These are phyloP conservation scores for Ceratitis capitata DNA, from an alignment of 1,140 invertebrate species.

Conservation along the genomic window DNA sequence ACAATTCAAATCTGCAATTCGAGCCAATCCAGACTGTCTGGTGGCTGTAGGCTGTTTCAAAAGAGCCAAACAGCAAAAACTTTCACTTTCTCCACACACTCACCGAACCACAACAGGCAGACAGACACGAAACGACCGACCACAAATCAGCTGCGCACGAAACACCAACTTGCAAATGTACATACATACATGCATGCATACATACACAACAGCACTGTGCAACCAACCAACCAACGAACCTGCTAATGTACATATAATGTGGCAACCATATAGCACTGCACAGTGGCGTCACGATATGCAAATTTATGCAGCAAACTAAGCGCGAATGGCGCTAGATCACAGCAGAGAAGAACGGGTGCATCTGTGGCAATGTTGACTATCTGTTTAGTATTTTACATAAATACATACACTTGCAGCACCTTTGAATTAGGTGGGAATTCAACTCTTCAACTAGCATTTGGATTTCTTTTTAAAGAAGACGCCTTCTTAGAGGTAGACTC, in stretches of 20 bases:
- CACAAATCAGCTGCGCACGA: neutral
- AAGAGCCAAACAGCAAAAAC: neutral
- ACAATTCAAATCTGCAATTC: neutral
- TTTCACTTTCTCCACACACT: slow-evolving; percentile 31
- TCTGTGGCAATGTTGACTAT: too few relatives aligned
- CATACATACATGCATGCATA: neutral
- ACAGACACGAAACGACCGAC: neutral
- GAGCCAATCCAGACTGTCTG: neutral
- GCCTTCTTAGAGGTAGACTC: too few relatives aligned
- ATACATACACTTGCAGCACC: too few relatives aligned
- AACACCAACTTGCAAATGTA: neutral
- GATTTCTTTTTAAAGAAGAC: too few relatives aligned
- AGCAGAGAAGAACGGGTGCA: too few relatives aligned
- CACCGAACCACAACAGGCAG: neutral
- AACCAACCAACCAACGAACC: neutral
- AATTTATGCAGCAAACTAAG: neutral
- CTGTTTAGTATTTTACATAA: too few relatives aligned
- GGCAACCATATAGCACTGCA: too few relatives aligned
- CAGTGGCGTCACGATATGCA: slow-evolving; percentile 28
- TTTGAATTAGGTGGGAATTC: too few relatives aligned
- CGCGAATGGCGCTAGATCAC: too few relatives aligned
- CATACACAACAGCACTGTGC: neutral
- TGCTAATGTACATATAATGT: neutral
- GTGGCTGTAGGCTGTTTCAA: neutral
- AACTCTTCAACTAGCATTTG: too few relatives aligned